Percentiles rank a stretch among this genome's conserved stretches.
Evolutionary conservation across 2,888 invertebrate species (phyloP).

Genomic region (Flexamia atlantica): DNA sequence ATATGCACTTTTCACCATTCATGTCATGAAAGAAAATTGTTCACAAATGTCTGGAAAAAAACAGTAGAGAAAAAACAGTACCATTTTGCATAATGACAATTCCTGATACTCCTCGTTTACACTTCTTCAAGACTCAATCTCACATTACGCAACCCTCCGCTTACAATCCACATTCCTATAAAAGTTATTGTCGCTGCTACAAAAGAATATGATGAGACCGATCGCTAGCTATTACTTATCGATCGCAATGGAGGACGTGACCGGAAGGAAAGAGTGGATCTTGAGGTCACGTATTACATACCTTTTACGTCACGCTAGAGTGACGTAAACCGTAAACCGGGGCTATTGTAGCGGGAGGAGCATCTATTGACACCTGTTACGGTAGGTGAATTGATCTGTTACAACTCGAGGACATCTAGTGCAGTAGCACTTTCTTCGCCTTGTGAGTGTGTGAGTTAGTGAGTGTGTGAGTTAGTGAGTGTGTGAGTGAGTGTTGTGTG

Average conservation of each 20-base stretch:
- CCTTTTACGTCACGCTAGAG: slow-evolving; percentile 2
- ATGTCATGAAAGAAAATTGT: no score
- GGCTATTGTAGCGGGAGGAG: neutral
- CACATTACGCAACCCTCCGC: neutral
- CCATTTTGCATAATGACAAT: no score
- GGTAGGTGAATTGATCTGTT: neutral
- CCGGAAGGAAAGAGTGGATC: neutral
- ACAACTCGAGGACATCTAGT: neutral
- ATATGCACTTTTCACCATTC: no score
- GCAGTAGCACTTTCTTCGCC: neutral
- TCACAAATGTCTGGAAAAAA: no score
- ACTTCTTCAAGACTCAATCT: neutral
- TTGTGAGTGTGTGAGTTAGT: no score
- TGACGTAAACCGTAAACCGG: slow-evolving; percentile 7
- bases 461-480: no score
- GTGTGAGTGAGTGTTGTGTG: neutral
- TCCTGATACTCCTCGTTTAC: no score
- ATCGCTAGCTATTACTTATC: neutral
- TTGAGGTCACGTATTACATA: slow-evolving; percentile 19
- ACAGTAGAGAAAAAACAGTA: no score
- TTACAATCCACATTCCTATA: neutral
- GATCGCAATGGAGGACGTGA: neutral
- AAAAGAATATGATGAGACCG: slow-evolving; percentile 14
- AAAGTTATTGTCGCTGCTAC: neutral
- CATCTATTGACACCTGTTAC: slow-evolving; percentile 10